These are phyloP conservation scores for Hypomecis punctinalis DNA, from an alignment of 2,888 invertebrate genomes.

Conservation along the genomic window DNA sequence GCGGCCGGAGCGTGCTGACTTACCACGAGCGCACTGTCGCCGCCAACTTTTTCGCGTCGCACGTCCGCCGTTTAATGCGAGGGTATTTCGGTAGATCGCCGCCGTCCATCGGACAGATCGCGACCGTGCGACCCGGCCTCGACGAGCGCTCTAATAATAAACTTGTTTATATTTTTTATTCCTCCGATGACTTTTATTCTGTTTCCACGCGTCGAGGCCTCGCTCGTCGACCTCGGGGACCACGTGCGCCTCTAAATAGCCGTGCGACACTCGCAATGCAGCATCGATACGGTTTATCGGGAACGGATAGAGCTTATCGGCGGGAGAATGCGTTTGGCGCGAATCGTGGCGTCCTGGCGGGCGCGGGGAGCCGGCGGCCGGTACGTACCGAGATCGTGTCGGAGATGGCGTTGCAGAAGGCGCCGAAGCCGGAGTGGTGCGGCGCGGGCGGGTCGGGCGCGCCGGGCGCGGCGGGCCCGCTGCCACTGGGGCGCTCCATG, in stretches of 20 bases:
- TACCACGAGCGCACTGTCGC: slow-evolving; percentile 64
- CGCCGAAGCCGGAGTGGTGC: slow-evolving; percentile 74
- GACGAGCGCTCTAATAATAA: slow-evolving; percentile 83
- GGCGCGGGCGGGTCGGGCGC: slow-evolving; percentile 48
- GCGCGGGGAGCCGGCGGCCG: slow-evolving; percentile 40
- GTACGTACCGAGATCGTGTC: slow-evolving; percentile 82
- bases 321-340: slow-evolving; percentile 65
- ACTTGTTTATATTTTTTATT: slow-evolving; percentile 84
- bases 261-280: slow-evolving; percentile 59
- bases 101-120: slow-evolving; percentile 82
- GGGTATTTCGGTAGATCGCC: slow-evolving; percentile 83
- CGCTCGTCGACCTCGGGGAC: slow-evolving; percentile 68
- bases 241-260: slow-evolving; percentile 81
- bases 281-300: slow-evolving; percentile 53
- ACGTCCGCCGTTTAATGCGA: slow-evolving; percentile 72
- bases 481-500: slow-evolving; percentile 73
- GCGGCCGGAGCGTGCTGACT: slow-evolving; percentile 59
- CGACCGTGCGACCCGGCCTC: slow-evolving; percentile 83
- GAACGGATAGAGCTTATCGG: slow-evolving; percentile 54
- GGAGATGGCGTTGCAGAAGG: slow-evolving; percentile 82
- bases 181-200: slow-evolving; percentile 71
- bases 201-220: slow-evolving; percentile 61
- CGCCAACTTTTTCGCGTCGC: slow-evolving; percentile 68
- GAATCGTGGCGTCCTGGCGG: slow-evolving; percentile 44
- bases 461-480: slow-evolving; percentile 57